Evolutionary conservation across 2,888 invertebrate genomes (phyloP).

Genomic region (Drosophila robusta): DNA sequence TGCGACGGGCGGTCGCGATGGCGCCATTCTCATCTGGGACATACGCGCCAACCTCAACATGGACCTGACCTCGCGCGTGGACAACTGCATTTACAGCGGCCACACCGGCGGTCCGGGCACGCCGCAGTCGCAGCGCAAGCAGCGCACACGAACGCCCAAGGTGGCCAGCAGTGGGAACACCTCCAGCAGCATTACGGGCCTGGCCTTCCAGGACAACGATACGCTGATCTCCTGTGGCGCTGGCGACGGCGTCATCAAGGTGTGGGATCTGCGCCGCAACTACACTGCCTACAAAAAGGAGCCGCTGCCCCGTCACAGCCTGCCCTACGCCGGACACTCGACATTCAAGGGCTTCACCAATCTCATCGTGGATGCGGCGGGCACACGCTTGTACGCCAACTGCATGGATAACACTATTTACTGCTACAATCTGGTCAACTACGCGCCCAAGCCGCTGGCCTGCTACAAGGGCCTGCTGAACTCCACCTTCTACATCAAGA

Average conservation of each 20-base stretch:
- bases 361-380: slow-evolving; percentile 89
- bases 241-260: slow-evolving; percentile 93
- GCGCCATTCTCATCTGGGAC: slow-evolving; percentile 95
- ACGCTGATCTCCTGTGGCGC: slow-evolving; percentile 94
- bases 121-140: slow-evolving; percentile 86
- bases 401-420: slow-evolving; percentile 95
- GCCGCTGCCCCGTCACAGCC: slow-evolving; percentile 89
- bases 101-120: slow-evolving; percentile 85
- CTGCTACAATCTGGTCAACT: slow-evolving; percentile 91
- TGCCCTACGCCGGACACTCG: slow-evolving; percentile 91
- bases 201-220: slow-evolving; percentile 92
- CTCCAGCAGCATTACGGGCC: slow-evolving; percentile 92
- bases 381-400: slow-evolving; percentile 91
- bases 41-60: slow-evolving; percentile 86
- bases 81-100: slow-evolving; percentile 88
- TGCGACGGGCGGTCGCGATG: slow-evolving; percentile 95
- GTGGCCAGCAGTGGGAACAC: slow-evolving; percentile 85
- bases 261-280: slow-evolving; percentile 94
- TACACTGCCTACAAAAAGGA: slow-evolving; percentile 89
- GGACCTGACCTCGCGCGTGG: slow-evolving; percentile 87
- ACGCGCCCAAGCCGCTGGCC: slow-evolving; percentile 88
- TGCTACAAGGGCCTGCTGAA: slow-evolving; percentile 91
- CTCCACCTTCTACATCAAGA: slow-evolving; percentile 93
- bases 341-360: slow-evolving; percentile 91
- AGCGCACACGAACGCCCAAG: slow-evolving; percentile 84